These are phyloP conservation scores for Clavelina lepadiformis DNA, from an alignment of 23 tunicate genomes.

Conservation along the genomic window DNA sequence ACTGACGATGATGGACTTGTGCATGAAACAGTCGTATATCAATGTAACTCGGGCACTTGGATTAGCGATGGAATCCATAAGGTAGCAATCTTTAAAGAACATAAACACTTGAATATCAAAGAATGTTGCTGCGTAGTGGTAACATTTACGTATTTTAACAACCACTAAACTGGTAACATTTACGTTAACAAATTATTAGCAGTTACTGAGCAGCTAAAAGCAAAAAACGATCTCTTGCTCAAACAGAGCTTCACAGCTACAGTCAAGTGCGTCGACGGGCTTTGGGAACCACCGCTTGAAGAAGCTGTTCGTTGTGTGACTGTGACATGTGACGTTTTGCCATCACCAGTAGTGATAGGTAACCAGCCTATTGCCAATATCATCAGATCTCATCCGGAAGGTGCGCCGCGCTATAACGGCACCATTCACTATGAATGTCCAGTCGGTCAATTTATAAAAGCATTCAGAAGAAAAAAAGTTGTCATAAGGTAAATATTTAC, in stretches of 20 bases:
- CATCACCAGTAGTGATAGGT: not conserved
- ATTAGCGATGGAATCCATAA: constrained; percentile 51
- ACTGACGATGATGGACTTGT: constrained; percentile 7
- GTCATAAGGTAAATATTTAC: constrained; percentile 2
- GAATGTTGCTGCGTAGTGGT: no score
- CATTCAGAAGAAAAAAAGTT: constrained; percentile 4
- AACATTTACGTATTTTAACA: no score
- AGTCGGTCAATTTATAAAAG: constrained; percentile 39
- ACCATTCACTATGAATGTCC: constrained; percentile 31
- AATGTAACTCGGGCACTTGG: constrained; percentile 51
- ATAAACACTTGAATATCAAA: no score
- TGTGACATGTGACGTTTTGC: constrained; percentile 41
- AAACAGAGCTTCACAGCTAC: constrained; percentile 8
- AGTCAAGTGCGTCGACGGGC: constrained; percentile 28
- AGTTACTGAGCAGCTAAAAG: constrained; percentile 2
- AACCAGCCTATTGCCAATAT: not conserved
- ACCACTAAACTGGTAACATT: no score
- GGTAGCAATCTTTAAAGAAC: constrained; percentile 33
- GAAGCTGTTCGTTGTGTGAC: constrained; percentile 31
- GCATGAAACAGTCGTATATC: constrained; percentile 30
- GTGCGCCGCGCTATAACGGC: constrained; percentile 15
- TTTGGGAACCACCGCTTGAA: constrained; percentile 34
- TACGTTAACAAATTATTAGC: not conserved
- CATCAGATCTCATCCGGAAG: constrained; percentile 21
- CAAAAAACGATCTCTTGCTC: no score